phyloP scores from a whole-genome alignment of 2,797 vertebrate species.

The Etheostoma nigrum region DNA sequence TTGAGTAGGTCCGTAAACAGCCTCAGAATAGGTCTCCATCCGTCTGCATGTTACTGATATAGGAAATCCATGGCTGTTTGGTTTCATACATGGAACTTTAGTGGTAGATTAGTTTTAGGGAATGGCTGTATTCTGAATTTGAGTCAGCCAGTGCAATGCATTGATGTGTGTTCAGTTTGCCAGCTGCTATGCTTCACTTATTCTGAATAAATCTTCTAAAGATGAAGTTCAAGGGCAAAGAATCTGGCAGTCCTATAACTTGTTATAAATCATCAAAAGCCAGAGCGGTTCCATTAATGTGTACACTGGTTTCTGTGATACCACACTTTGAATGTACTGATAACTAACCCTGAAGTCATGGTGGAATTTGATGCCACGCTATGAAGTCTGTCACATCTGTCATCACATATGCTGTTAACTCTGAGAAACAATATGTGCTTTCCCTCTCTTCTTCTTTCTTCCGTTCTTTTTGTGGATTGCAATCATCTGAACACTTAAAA shows the following conservation, averaged over 20 bases:
- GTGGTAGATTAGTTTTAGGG: conserved; percentile 36
- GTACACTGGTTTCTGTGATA: conserved; percentile 17
- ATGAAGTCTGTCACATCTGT: conserved; percentile 48
- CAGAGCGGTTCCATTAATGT: conserved; percentile 28
- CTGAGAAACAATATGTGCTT: conserved; percentile 41
- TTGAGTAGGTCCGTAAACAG: conserved; percentile 50
- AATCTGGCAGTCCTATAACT: conserved; percentile 41
- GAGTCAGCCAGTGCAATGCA: conserved; percentile 39
- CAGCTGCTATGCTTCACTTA: conserved; percentile 52
- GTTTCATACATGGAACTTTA: conserved; percentile 33
- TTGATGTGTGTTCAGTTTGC: conserved; percentile 43
- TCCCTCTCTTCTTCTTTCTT: conserved; percentile 15
- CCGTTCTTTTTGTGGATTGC: conserved; percentile 1
- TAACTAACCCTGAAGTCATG: conserved; percentile 35
- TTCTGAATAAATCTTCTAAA: conserved; percentile 64
- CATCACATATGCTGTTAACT: conserved; percentile 52
- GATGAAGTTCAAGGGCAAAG: conserved; percentile 52
- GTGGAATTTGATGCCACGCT: conserved; percentile 24
- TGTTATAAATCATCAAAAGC: conserved; percentile 56
- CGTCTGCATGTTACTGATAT: conserved; percentile 63
- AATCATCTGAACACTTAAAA: conserved; percentile 18
- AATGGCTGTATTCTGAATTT: conserved; percentile 50
- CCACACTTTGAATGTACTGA: conserved; percentile 23
- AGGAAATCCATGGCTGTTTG: conserved; percentile 39
- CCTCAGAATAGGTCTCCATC: conserved; percentile 55